phyloP scores from a whole-genome alignment of 2,797 vertebrate genomes.

The Pelodytes ibericus region DNA sequence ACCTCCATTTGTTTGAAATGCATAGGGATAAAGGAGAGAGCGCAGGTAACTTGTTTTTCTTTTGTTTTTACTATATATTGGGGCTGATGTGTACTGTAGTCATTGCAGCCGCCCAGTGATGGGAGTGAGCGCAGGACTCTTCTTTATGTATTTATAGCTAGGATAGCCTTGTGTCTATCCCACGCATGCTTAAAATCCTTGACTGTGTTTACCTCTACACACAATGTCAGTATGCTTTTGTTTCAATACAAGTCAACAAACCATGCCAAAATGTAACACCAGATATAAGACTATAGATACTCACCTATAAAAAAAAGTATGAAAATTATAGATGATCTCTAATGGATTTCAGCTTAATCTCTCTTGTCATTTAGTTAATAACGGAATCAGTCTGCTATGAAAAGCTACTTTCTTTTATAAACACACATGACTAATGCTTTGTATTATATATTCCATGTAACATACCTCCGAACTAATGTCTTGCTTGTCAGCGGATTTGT shows the following conservation, averaged over 20 bases:
- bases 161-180: too few relatives aligned
- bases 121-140: too few relatives aligned
- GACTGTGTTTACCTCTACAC: too few relatives aligned
- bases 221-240: constrained; percentile 2
- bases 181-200: too few relatives aligned
- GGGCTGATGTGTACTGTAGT: too few relatives aligned
- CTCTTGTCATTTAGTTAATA: constrained; percentile 30
- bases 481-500: not conserved
- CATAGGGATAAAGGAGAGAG: too few relatives aligned
- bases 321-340: constrained; percentile 23
- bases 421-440: not conserved
- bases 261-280: constrained; percentile 19
- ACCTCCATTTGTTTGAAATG: too few relatives aligned
- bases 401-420: constrained; percentile 14
- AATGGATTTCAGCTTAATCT: constrained; percentile 10
- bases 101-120: too few relatives aligned
- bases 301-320: constrained; percentile 19
- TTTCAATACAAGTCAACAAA: constrained; percentile 2
- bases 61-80: too few relatives aligned
- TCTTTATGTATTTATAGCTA: too few relatives aligned
- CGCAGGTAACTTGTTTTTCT: too few relatives aligned
- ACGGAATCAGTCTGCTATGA: not conserved
- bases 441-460: constrained; percentile 14
- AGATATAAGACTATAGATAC: constrained; percentile 29
- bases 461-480: constrained; percentile 8